Conservation (phyloP, 1,140 invertebrate genomes). For the Trissolcus basalis region DNA sequence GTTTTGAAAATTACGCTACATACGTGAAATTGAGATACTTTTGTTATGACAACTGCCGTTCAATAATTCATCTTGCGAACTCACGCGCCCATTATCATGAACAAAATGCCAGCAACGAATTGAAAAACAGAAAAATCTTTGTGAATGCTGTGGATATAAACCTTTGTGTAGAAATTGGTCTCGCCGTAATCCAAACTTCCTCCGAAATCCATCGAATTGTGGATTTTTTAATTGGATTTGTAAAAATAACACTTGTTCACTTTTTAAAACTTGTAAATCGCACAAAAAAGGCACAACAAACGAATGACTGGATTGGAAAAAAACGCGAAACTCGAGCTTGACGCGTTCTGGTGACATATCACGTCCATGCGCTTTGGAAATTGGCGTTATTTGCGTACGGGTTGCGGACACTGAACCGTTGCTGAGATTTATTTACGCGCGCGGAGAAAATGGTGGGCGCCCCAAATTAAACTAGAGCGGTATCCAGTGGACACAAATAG, state of each 20-base stretch:
- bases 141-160: no score
- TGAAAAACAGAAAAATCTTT: no score
- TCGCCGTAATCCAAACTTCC: no score
- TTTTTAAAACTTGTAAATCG: no score
- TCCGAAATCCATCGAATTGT: no score
- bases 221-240: no score
- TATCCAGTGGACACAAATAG: no score
- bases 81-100: no score
- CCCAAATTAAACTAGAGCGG: slow-evolving; percentile 19
- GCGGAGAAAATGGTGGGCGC: slow-evolving; percentile 4
- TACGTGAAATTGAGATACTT: slow-evolving; percentile 26
- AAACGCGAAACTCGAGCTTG: not conserved
- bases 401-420: slow-evolving; percentile 15
- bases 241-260: no score
- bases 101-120: no score
- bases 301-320: not conserved
- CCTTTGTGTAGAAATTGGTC: no score
- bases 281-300: not conserved
- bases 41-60: not conserved
- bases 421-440: slow-evolving; percentile 15
- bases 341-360: slow-evolving; percentile 10
- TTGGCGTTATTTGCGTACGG: slow-evolving; percentile 6
- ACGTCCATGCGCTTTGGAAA: not conserved
- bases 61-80: not conserved
- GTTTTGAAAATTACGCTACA: slow-evolving; percentile 20